Evolutionary conservation across 2,113 vertebrate genomes (phyloP), one percentile per base, ranked within the genome.

Genomic region (Glaucidium brasilianum): DNA sequence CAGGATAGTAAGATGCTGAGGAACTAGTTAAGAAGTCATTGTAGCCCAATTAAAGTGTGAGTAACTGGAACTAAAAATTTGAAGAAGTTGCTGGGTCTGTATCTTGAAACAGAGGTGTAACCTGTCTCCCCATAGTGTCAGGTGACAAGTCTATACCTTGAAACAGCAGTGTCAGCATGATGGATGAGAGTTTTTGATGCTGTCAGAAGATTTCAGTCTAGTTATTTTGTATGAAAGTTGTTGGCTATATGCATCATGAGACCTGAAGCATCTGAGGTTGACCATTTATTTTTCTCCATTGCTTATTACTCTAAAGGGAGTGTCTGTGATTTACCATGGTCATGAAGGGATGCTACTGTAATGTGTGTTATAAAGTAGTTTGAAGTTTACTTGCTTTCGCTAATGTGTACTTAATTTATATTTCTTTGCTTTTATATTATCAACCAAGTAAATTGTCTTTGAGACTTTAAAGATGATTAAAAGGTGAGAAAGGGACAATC

Each of bases 391-490:
- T 72, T 91, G 30, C 39, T 77, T 74, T 72, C 78, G 53, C 60
- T 92, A 37, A 80, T 1, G 0, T 53, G 32, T 55, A 16, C n/a
- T 95, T 78, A 60, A 86, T 94, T 77, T 92, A 15, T 77, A 60
- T 86, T 84, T 94, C 78, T 96, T 92, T 74, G 47, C 66, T 87
- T 91, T 95, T 79, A 41, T 60, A 25, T 67, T 92, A 63, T 63
- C 83, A 92, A 97, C 53, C 77, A 81, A 95, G 35, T 97, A 95
- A 94, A 96, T 84, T 86, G 21, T 95, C 79, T 93, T 80, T 91
- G 68, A 85, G 47, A 91, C 80, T 88, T 90, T 71, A 95, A 90
- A 96, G 90, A 81, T 93, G 32, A 86, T 94, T 55, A 63, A 86
- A 93, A 94, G 90, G 82, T 94, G 92, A 95, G 85, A 96, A 85